A percentile compares a stretch with the other conserved stretches of the same genome.
These are phyloP conservation scores for Latrodectus geometricus DNA, from an alignment of 1,140 invertebrate species.

Conservation along the genomic window DNA sequence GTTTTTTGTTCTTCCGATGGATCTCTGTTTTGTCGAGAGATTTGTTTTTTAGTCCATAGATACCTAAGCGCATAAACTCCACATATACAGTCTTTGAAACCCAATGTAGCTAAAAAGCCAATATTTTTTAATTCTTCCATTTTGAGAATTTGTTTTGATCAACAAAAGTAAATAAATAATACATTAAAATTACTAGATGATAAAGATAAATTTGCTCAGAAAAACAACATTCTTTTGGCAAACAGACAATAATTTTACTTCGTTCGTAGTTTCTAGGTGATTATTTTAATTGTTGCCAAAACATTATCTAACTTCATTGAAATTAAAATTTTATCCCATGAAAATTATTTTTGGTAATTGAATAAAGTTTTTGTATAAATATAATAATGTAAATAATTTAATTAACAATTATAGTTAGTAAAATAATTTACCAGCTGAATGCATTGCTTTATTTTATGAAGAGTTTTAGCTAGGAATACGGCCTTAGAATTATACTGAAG, in stretches of 20 bases:
- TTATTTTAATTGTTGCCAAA: no score
- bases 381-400: no score
- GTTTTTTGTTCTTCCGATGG: neutral
- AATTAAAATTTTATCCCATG: no score
- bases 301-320: no score
- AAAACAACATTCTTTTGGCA: neutral
- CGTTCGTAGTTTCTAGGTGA: no score
- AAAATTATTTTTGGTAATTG: no score
- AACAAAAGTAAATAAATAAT: neutral
- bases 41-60: slow-evolving; percentile 14
- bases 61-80: neutral
- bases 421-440: no score
- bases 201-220: neutral
- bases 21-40: neutral
- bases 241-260: neutral
- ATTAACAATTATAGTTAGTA: no score
- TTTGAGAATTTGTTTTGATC: neutral
- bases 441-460: no score
- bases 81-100: slow-evolving; percentile 28
- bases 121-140: slow-evolving; percentile 15
- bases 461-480: neutral
- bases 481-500: neutral
- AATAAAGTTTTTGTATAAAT: no score
- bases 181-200: neutral
- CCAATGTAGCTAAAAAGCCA: neutral